phyloP scores from a whole-genome alignment of 2,888 invertebrate genomes.

The Plebejus argus region DNA sequence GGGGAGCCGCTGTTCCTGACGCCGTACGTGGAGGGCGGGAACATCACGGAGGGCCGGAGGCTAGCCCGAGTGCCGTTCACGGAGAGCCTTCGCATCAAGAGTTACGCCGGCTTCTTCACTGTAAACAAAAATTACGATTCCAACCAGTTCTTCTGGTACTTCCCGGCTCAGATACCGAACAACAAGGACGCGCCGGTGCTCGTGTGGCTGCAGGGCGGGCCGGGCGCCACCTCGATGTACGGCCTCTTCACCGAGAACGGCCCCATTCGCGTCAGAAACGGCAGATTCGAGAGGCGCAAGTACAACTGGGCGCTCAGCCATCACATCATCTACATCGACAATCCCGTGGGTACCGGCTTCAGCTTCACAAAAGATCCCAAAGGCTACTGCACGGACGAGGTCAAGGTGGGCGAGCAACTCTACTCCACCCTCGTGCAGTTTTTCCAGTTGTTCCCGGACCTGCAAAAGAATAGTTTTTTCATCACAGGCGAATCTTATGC shows the following conservation, averaged over 20 bases:
- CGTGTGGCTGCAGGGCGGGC: constrained; percentile 93
- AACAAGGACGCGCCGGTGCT: constrained; percentile 84
- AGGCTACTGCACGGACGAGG: constrained; percentile 90
- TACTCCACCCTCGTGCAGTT: constrained; percentile 90
- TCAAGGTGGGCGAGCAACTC: constrained; percentile 89
- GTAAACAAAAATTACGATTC: constrained; percentile 89
- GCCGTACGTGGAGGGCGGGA: constrained; percentile 85
- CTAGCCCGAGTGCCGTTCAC: constrained; percentile 80
- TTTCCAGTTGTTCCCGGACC: constrained; percentile 89
- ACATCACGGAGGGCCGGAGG: constrained; percentile 83
- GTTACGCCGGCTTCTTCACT: constrained; percentile 91
- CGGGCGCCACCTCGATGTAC: constrained; percentile 89
- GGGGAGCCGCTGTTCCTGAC: constrained; percentile 87
- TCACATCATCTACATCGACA: constrained; percentile 93
- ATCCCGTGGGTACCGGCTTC: constrained; percentile 95
- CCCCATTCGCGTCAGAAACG: constrained; percentile 74
- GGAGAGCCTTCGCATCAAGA: constrained; percentile 81
- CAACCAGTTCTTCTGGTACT: constrained; percentile 96
- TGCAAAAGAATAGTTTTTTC: constrained; percentile 88
- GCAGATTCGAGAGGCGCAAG: constrained; percentile 80
- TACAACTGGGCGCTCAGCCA: constrained; percentile 91
- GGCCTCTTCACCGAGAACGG: constrained; percentile 93
- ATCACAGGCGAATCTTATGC: constrained; percentile 95
- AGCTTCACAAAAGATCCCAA: constrained; percentile 90
- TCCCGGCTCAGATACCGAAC: constrained; percentile 84